Base-by-base conservation (phyloP, 2,888 invertebrate species). In the Tipula vernalis region DNA sequence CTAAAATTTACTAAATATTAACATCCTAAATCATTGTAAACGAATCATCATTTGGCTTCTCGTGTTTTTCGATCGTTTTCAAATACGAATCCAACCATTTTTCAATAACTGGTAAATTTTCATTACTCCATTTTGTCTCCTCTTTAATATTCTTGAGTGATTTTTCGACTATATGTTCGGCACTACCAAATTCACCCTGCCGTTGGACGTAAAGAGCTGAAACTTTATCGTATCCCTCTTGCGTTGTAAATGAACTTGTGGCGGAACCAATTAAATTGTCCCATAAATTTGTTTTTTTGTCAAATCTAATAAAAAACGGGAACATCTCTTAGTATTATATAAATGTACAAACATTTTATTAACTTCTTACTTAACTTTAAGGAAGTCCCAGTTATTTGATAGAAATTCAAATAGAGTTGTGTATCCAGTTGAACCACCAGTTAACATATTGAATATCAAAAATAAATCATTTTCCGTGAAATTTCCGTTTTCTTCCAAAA, bases 381-480 rank as follows among this genome's bases (percentile, higher is more conserved):
- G 92, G 0, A 92, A 90, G 51, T 93, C 93, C 95, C 96, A 96
- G 89, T 96, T 94, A n/a, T 94, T 93, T 57, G 92, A 93, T 85
- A 96, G 90, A 91, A 96, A 96, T 88, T 94, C 93, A 89, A 96
- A 95, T 10, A 96, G 91, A 0, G 95, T 94, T 0, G 94, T 94
- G 88, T 96, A 95, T 0, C 96, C 96, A 87, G 93, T 94, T 0
- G 95, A 93, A 15, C 94, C 93, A 2, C 96, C 95, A 0, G 95
- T 94, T 87, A 96, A 90, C 94, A 95, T 96, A 88, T 94, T 95
- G 89, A 96, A 95, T 88, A 96, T 95, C 86, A 96, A 90, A 89
- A 95, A 95, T 84, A 95, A 91, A 88, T 96, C 96, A 1, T 94
- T 95, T 89, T 96, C 96, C 0, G 95, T 95, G 89, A 96, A 96